Evolutionary conservation across 2,888 invertebrate genomes (phyloP), one percentile per base, ranked within the genome.

Genomic region (Hydrotaea cyrtoneurina): DNA sequence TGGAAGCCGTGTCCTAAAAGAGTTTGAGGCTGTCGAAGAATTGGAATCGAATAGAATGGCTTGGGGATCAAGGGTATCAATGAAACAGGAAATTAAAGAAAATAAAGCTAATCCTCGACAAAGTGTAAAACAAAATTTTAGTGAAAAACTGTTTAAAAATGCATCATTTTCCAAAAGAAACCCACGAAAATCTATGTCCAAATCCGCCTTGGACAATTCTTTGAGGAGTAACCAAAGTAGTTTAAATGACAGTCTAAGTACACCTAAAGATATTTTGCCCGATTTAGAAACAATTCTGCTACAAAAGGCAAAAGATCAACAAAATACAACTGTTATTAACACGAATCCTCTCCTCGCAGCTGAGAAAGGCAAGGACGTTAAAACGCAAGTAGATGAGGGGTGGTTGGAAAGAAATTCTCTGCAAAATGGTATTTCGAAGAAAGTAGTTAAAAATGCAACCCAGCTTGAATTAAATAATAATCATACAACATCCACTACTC

Each of bases 161-260:
- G 94, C 94, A 66, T 95, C 94, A 87, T 96, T 96, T 91, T 94
- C 94, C 5, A 94, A 96, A 88, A 93, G 96, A 88, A 96, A 97
- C 93, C 96, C 97, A 0, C 94, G 96, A 88, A 97, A 97, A 91
- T 94, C 94, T 0, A 87, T 94, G 5, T 93, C 94, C 23, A 87
- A 89, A 2, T 85, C 86, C 31, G 84, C 55, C 0, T 80, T 87
- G 1, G 88, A 88, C 72, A 80, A 74, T 7, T 74, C 81, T 2
- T 73, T 81, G 19, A 53, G 72, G 7, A 19, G 78, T 8, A 62
- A 31, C 23, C 78, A 75, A 15, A 81, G 50, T 11, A 74, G 39
- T 62, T 19, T 79, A 31, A 66, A 17, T 64, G 36, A 80, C 59
- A 73, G 10, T 17, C 62, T 73, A 36, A 73, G 59, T 62, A 0